Base-by-base conservation (phyloP, 30 jellyfish, hydroid and myxozoan genomes). In the Clytia hemisphaerica region DNA sequence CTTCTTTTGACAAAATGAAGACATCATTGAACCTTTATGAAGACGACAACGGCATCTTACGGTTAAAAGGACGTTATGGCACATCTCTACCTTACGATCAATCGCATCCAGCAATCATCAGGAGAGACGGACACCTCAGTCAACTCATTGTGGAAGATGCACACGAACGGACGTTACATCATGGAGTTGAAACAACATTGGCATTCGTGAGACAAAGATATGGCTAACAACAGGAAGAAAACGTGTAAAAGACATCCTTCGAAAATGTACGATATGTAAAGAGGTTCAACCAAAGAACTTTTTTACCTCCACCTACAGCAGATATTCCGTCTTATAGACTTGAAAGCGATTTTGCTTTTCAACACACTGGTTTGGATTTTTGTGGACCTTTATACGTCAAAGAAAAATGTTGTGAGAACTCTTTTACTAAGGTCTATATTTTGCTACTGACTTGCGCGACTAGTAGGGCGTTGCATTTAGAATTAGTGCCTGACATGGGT, bases 381-480 rank as follows among this genome's bases (percentile, higher is more conserved):
- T 12, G 15, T 9, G 53, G 53, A 42, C 53, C 53, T 9, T n/a
- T 42, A 9, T 42, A 9, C 33, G 32, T 44, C 26, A 49, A 44
- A 18, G 45, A 67, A 24, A 69, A 25, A 16, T 6, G 12, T 19
- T 10, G 5, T 6, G 18, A 26, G 53, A 40, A 40, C n/a, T 10
- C 53, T 9, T 9, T 40, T 10, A 40, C 15, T n/a, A 76, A 76
- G 1, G 65, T 35, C 22, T 61, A 64, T 46, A 49, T 62, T 26
- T 37, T 51, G 29, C 38, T 48, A 48, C 64, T 76, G 49, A 58
- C 40, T 18, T 62, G 89, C 64, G 32, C 65, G 22, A 16, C 60
- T 14, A 58, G 67, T 29, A 48, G 80, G 2, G 85, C 86, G 15
- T 15, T 58, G 2, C 93, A 79, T 34, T 35, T 79, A n/a, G 93